phyloP scores from a whole-genome alignment of 2,113 vertebrate species.

The Melanerpes formicivorus region DNA sequence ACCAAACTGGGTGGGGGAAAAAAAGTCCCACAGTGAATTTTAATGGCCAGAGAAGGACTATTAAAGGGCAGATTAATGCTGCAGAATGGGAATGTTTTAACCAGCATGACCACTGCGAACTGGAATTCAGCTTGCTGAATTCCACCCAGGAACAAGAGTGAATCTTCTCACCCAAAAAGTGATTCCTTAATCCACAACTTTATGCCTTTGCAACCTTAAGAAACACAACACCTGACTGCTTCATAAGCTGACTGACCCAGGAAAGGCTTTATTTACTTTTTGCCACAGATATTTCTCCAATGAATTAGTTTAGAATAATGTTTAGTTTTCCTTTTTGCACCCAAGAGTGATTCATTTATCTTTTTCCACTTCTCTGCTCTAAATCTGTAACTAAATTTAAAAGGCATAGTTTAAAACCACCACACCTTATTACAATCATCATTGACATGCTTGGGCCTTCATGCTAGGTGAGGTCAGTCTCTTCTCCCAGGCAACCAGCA shows the following conservation, averaged over 20 bases:
- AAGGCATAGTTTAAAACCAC: too few species aligned
- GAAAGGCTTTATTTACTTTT: not conserved
- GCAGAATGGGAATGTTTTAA: constrained; percentile 46
- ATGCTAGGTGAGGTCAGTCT: not conserved
- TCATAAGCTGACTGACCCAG: not conserved
- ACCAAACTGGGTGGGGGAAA: constrained; percentile 20
- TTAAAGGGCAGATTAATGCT: constrained; percentile 37
- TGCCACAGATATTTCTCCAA: too few species aligned
- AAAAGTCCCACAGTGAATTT: constrained; percentile 38
- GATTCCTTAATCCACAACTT: not conserved
- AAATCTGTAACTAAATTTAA: too few species aligned
- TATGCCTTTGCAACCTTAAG: not conserved
- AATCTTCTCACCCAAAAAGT: not conserved
- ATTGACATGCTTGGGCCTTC: not conserved
- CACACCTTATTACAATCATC: not conserved
- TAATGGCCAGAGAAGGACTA: constrained; percentile 20
- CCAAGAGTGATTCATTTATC: too few species aligned
- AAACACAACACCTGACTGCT: not conserved
- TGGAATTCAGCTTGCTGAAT: constrained; percentile 31
- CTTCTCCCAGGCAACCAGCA: too few species aligned
- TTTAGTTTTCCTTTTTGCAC: too few species aligned
- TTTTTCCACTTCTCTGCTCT: too few species aligned
- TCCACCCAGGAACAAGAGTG: not conserved
- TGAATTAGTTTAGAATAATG: too few species aligned
- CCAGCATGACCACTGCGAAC: constrained; percentile 42